These are phyloP conservation scores for Caenorhabditis uteleia DNA, from an alignment of 2,888 invertebrate genomes.

Conservation along the genomic window DNA sequence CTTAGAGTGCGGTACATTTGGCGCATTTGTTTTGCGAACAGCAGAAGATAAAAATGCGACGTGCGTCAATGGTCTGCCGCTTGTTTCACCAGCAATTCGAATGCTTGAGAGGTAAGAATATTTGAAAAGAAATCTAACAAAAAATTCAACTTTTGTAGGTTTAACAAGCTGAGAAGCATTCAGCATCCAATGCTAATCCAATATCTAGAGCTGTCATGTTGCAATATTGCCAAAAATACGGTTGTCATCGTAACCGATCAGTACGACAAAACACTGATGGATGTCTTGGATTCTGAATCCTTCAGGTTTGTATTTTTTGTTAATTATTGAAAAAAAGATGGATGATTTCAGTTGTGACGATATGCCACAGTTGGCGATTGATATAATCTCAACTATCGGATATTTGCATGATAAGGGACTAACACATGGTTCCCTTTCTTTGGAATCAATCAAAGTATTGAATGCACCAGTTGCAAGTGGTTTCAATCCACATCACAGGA, in stretches of 20 bases:
- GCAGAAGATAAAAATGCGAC: conserved; percentile 42
- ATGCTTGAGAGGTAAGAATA: conserved; percentile 73
- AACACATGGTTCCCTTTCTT: conserved; percentile 23
- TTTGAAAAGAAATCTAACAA: background rate
- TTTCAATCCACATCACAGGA: too few species aligned
- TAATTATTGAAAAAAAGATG: too few species aligned
- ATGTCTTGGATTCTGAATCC: too few species aligned
- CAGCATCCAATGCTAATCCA: conserved; percentile 79
- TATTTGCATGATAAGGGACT: conserved; percentile 32
- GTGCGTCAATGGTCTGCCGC: conserved; percentile 82
- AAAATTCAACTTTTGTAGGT: conserved; percentile 17
- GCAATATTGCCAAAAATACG: conserved; percentile 52
- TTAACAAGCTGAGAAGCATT: conserved; percentile 44
- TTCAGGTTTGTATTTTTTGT: too few species aligned
- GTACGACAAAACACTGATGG: conserved; percentile 80
- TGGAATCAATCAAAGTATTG: background rate
- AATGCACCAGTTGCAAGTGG: too few species aligned
- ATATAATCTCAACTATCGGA: too few species aligned
- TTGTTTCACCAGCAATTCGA: conserved; percentile 93
- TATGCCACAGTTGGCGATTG: too few species aligned
- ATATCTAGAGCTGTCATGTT: conserved; percentile 86
- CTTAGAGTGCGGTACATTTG: conserved; percentile 38
- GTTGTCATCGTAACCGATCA: conserved; percentile 59
- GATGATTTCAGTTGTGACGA: too few species aligned
- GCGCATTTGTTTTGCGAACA: conserved; percentile 44